These are phyloP conservation scores for Nemurella pictetii DNA, from an alignment of 2,888 invertebrate species.

Conservation along the genomic window DNA sequence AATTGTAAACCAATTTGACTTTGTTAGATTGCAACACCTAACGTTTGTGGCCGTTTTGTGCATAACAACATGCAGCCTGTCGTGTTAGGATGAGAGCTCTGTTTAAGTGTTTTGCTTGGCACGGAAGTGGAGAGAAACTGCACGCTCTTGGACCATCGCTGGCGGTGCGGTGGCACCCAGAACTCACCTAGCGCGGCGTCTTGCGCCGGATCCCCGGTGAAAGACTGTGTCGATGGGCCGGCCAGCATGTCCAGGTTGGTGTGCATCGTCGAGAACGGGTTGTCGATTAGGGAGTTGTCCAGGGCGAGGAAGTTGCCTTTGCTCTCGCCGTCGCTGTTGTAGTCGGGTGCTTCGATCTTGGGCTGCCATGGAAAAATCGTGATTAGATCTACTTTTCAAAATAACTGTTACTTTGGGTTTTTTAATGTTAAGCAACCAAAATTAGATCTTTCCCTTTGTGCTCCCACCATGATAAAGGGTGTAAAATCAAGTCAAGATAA, in stretches of 20 bases:
- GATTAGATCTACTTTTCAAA: too few relatives aligned
- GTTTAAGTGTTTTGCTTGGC: not conserved
- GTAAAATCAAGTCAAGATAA: too few relatives aligned
- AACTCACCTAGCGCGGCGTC: constrained; percentile 49
- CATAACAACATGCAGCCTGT: too few relatives aligned
- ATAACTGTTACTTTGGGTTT: not conserved
- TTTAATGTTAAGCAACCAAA: too few relatives aligned
- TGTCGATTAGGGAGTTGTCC: constrained; percentile 39
- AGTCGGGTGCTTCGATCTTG: constrained; percentile 74
- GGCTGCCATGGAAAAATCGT: constrained; percentile 56
- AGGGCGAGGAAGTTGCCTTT: constrained; percentile 36
- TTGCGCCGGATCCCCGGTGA: constrained; percentile 47
- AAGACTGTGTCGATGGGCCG: constrained; percentile 48
- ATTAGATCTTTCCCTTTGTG: not conserved
- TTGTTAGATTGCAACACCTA: too few relatives aligned
- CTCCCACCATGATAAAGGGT: too few relatives aligned
- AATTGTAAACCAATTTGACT: too few relatives aligned
- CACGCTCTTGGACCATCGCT: not conserved
- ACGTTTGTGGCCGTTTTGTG: too few relatives aligned
- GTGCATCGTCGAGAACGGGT: constrained; percentile 27
- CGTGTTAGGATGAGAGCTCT: not conserved
- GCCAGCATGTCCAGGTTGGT: constrained; percentile 54
- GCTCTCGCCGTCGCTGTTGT: constrained; percentile 65
- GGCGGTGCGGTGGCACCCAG: not conserved
- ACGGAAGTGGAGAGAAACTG: not conserved